These are phyloP conservation scores for Orthosia gothica DNA, from an alignment of 2,888 invertebrate genomes.

Conservation along the genomic window DNA sequence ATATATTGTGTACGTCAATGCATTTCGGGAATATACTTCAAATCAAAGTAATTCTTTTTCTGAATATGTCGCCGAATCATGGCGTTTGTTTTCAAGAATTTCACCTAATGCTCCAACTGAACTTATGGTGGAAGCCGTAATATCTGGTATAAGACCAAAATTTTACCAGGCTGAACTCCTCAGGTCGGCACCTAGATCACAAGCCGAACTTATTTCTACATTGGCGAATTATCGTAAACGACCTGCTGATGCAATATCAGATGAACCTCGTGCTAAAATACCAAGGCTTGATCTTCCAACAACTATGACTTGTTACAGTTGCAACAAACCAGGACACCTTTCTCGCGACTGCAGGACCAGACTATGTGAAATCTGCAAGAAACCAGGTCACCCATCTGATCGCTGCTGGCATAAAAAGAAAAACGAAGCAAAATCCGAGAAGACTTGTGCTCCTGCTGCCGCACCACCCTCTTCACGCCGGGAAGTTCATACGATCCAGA, in stretches of 20 bases:
- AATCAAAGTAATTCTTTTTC: no score
- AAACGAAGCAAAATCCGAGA: not conserved
- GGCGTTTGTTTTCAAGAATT: no score
- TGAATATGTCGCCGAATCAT: no score
- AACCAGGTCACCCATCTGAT: not conserved
- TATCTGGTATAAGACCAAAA: slow-evolving; percentile 7
- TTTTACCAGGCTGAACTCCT: slow-evolving; percentile 7
- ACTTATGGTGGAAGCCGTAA: no score
- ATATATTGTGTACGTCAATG: no score
- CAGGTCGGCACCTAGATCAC: not conserved
- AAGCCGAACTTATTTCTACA: not conserved
- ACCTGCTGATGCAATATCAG: not conserved
- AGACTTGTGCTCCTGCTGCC: not conserved
- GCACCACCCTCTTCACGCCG: no score
- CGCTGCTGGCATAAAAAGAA: not conserved
- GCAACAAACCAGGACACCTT: not conserved
- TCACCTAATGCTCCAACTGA: no score
- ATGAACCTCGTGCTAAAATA: not conserved
- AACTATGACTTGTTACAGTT: no score
- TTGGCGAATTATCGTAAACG: not conserved
- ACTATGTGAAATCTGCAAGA: not conserved
- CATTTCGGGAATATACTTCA: no score
- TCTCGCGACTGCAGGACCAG: not conserved
- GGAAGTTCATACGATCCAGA: not conserved
- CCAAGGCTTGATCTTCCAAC: not conserved